Conservation (phyloP, 2,888 invertebrate species). For the Corbicula japonica region DNA sequence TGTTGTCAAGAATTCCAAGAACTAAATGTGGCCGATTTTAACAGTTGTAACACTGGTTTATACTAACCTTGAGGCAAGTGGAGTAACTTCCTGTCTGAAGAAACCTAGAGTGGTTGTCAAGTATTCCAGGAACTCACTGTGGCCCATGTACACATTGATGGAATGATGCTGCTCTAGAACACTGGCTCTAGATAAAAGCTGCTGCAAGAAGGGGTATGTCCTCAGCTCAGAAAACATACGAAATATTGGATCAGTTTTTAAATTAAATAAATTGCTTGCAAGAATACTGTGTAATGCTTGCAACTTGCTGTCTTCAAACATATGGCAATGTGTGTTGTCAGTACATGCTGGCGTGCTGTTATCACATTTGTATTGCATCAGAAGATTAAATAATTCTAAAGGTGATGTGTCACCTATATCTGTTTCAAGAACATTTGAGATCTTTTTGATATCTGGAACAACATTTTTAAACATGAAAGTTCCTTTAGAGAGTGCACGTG, state of each 20-base stretch:
- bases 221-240: slow-evolving; percentile 44
- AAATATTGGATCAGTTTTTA: slow-evolving; percentile 47
- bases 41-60: not conserved
- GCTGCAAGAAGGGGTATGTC: slow-evolving; percentile 58
- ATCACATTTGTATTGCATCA: slow-evolving; percentile 46
- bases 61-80: slow-evolving; percentile 59
- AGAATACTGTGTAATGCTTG: slow-evolving; percentile 17
- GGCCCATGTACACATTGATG: slow-evolving; percentile 46
- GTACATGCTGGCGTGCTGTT: slow-evolving; percentile 11
- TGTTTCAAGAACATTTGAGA: slow-evolving; percentile 23
- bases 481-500: slow-evolving; percentile 42
- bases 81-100: slow-evolving; percentile 25
- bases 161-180: not conserved
- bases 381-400: slow-evolving; percentile 36
- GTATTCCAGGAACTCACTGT: slow-evolving; percentile 42
- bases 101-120: slow-evolving; percentile 48
- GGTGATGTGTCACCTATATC: slow-evolving; percentile 6
- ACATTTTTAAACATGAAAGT: slow-evolving; percentile 53
- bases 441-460: slow-evolving; percentile 24
- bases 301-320: slow-evolving; percentile 12
- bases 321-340: slow-evolving; percentile 16
- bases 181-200: slow-evolving; percentile 14
- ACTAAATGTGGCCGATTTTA: no score
- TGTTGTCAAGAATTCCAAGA: no score
- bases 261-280: slow-evolving; percentile 22